phyloP scores from a whole-genome alignment of 2,797 vertebrate genomes.

The Percopsis omiscomaycus region DNA sequence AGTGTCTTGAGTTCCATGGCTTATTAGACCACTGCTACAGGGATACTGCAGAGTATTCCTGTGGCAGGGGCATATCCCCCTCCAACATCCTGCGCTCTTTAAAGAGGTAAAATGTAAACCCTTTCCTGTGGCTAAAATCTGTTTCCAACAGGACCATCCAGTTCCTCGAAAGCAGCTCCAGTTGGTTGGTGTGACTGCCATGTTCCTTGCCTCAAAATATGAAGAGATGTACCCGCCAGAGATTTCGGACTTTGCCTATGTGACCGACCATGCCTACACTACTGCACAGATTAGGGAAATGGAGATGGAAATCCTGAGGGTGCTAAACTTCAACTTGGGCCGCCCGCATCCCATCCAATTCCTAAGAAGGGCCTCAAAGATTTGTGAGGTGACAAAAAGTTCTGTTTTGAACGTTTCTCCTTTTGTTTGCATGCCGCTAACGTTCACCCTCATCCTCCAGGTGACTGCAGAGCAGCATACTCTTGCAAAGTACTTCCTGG shows the following conservation, averaged over 20 bases:
- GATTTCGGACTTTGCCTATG: conserved; percentile 81
- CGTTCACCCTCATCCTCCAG: conserved; percentile 37
- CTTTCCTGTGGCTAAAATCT: too few relatives aligned
- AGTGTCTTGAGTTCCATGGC: too few relatives aligned
- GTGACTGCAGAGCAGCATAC: conserved; percentile 79
- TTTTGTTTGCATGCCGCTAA: background rate
- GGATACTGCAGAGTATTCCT: too few relatives aligned
- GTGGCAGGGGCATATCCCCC: too few relatives aligned
- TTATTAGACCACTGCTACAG: too few relatives aligned
- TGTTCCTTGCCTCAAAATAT: conserved; percentile 84
- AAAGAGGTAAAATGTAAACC: too few relatives aligned
- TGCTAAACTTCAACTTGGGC: conserved; percentile 75
- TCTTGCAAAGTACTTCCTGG: conserved; percentile 86
- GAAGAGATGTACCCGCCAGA: conserved; percentile 85
- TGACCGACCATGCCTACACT: conserved; percentile 79
- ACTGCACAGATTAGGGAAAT: conserved; percentile 79
- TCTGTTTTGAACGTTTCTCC: background rate
- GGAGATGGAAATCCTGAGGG: conserved; percentile 78
- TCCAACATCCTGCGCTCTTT: too few relatives aligned
- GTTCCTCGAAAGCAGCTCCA: conserved; percentile 83
- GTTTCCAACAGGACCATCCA: conserved; percentile 72
- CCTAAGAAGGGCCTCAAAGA: conserved; percentile 80
- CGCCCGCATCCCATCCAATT: conserved; percentile 82
- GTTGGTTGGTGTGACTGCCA: conserved; percentile 82
- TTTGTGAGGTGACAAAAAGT: conserved; percentile 66